Percentiles rank a stretch among this genome's conserved stretches.
phyloP scores from a whole-genome alignment of 2,888 invertebrate species.

The Platerodrilus igneus region DNA sequence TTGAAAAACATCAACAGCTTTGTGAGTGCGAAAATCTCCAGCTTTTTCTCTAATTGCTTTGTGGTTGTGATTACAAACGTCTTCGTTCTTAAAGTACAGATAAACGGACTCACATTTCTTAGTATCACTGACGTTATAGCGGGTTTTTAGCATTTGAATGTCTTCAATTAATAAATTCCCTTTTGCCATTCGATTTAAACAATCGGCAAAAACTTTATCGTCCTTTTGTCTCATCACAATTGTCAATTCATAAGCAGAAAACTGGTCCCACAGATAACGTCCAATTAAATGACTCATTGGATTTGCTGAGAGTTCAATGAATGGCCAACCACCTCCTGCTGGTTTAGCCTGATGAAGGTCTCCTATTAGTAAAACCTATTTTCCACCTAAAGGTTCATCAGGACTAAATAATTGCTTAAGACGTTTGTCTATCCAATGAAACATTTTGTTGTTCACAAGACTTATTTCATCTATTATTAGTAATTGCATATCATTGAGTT shows the following conservation, averaged over 20 bases:
- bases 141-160: neutral
- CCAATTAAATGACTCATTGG: neutral
- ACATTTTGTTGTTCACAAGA: neutral
- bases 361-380: constrained; percentile 6
- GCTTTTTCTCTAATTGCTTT: neutral
- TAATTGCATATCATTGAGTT: constrained; percentile 8
- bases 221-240: constrained; percentile 9
- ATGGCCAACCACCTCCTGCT: no score
- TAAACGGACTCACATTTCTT: neutral
- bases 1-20: neutral
- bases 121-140: neutral
- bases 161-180: no score
- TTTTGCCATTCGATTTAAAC: neutral
- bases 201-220: neutral
- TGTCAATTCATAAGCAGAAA: constrained; percentile 2
- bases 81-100: neutral
- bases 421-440: neutral
- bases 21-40: neutral
- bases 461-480: constrained; percentile 9
- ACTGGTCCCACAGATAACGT: neutral
- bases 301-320: no score
- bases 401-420: constrained; percentile 2
- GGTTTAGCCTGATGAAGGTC: constrained; percentile 7
- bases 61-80: neutral
- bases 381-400: constrained; percentile 2